phyloP scores from a whole-genome alignment of 2,113 vertebrate genomes.

The Polypterus senegalus region DNA sequence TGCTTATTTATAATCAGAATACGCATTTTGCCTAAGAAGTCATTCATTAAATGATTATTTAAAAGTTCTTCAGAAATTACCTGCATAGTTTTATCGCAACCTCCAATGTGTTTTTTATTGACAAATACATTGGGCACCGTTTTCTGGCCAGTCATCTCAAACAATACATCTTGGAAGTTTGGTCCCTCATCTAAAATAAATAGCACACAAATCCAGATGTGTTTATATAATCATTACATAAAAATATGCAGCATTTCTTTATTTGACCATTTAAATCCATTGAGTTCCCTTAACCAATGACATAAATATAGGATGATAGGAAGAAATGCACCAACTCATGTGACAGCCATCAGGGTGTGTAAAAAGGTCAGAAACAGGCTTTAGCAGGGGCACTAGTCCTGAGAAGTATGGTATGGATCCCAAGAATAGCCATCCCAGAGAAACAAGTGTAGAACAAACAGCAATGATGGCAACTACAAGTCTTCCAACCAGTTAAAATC shows the following conservation, averaged over 20 bases:
- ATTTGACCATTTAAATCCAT: background rate
- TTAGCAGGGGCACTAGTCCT: background rate
- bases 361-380: background rate
- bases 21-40: too few relatives aligned
- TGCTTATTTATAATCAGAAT: too few relatives aligned
- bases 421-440: too few relatives aligned
- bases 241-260: background rate
- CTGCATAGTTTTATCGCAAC: conserved; percentile 76
- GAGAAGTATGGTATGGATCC: too few relatives aligned
- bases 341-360: background rate
- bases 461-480: too few relatives aligned
- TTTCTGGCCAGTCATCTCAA: conserved; percentile 77
- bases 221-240: background rate
- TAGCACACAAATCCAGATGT: conserved; percentile 6
- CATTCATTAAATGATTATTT: too few relatives aligned
- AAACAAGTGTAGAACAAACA: too few relatives aligned
- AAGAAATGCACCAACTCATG: background rate
- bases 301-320: background rate
- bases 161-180: conserved; percentile 69
- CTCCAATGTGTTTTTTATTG: conserved; percentile 81
- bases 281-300: background rate
- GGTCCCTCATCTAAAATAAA: conserved; percentile 61
- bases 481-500: too few relatives aligned
- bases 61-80: conserved; percentile 34
- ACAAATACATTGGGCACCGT: conserved; percentile 89